Evolutionary conservation across 2,888 invertebrate species (phyloP), one percentile per base, ranked within the genome.

Genomic region (Drosophila recens): DNA sequence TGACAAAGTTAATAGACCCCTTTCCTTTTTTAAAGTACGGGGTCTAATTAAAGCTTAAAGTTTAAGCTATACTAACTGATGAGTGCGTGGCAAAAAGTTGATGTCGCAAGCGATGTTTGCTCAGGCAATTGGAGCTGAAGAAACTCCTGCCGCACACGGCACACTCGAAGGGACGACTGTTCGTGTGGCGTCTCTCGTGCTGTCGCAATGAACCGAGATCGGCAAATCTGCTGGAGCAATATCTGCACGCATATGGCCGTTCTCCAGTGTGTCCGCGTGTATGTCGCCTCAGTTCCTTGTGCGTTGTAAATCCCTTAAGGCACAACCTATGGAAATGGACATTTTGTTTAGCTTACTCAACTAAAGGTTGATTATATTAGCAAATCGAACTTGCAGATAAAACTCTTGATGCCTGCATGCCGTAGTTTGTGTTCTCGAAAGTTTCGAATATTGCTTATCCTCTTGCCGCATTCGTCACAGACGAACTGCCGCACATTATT

Each of bases 131-230:
- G 3, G 90, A 89, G 49, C 89, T 89, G 9, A 85, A 78, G 54
- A 90, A 90, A 53, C 78, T 75, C 45, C 87, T 87, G n/a, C 76
- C 83, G 46, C 90, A 89, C 40, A 80, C 69, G 10, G 72, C 66
- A 17, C 90, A 90, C 27, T 75, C 71, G 30, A 76, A 89, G 1
- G 86, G 89, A 5, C 89, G 80, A 15, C 84, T 87, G 45, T 91
- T 87, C 20, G 84, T 87, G 53, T 90, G 90, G 9, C 90, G 84
- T 40, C 90, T 88, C 43, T 91, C 90, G 42, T 91, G 91, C 17
- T 90, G 81, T 17, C 82, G 83, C 1, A 80, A 70, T 10, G 87
- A 78, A 56, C 90, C 82, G 3, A 83, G 67, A 43, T 91, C 90
- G 15, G 86, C 80, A 53, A 90, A 90, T 30, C 78, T 76, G 0